Conservation (phyloP, 2,113 vertebrate species). For the Myrmecophaga tridactyla region DNA sequence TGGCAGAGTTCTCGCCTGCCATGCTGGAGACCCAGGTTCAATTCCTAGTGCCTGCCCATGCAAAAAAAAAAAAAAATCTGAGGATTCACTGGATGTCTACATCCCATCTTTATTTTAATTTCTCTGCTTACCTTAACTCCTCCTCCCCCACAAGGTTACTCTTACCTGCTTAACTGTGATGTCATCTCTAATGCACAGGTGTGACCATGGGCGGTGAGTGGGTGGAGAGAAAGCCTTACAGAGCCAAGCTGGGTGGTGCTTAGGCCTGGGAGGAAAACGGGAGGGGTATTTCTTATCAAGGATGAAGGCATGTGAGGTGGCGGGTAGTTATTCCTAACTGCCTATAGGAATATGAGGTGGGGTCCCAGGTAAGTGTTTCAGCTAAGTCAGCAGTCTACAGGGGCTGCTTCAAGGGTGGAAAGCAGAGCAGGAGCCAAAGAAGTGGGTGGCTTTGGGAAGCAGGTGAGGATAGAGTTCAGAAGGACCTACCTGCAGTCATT, state of each 20-base stretch:
- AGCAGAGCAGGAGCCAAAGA: fast-evolving
- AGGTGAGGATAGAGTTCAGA: fast-evolving
- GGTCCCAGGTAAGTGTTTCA: background rate
- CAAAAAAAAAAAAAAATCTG: no score
- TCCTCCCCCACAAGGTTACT: fast-evolving
- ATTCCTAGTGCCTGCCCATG: no score
- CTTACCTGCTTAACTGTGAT: background rate
- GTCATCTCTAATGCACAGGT: background rate
- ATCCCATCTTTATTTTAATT: background rate
- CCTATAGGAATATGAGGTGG: background rate
- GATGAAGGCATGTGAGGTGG: background rate
- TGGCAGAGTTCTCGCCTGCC: no score
- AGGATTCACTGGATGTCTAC: background rate
- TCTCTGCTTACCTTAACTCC: background rate
- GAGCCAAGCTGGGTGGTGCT: background rate
- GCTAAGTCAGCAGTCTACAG: background rate
- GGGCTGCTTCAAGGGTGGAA: background rate
- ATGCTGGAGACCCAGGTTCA: no score
- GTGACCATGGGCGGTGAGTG: background rate
- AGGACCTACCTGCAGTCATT: background rate
- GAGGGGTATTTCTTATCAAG: background rate
- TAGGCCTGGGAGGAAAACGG: no score
- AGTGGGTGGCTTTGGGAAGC: background rate
- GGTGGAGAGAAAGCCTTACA: background rate
- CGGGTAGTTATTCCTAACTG: background rate